Evolutionary conservation across 23 tunicate species (phyloP).

Genomic region (Styela plicata): DNA sequence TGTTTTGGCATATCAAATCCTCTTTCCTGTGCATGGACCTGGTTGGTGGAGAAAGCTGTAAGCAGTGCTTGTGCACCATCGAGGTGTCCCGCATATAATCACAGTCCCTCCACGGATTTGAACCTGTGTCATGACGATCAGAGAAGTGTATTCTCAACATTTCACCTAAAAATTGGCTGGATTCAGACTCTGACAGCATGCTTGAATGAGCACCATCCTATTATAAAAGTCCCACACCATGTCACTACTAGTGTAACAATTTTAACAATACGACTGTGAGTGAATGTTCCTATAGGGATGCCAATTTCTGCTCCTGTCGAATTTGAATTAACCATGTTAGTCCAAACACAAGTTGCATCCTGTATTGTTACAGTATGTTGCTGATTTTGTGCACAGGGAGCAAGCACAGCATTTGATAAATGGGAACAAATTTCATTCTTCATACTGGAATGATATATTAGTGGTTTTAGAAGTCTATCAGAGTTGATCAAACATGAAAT

Average conservation of each 20-base stretch:
- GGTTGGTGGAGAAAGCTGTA: too few relatives aligned
- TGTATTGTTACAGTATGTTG: background rate
- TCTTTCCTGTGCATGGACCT: too few relatives aligned
- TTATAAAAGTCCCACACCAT: background rate
- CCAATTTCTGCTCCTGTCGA: background rate
- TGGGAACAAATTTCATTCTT: background rate
- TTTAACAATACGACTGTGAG: background rate
- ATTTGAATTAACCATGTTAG: background rate
- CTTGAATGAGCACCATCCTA: background rate
- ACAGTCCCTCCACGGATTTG: too few relatives aligned
- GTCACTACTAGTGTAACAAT: conserved; percentile 9
- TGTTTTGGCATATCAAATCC: too few relatives aligned
- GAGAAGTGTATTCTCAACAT: too few relatives aligned
- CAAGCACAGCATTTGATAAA: background rate
- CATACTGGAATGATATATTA: background rate
- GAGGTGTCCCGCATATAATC: too few relatives aligned
- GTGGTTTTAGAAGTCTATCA: background rate
- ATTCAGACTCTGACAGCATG: background rate
- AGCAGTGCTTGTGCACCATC: too few relatives aligned
- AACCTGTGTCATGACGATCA: too few relatives aligned
- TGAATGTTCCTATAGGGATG: conserved; percentile 14
- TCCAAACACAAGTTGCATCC: conserved; percentile 16
- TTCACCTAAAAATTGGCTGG: too few relatives aligned
- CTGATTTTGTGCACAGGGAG: background rate
- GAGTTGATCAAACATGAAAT: background rate